A percentile compares a stretch with the other conserved stretches of the same genome.
These are phyloP conservation scores for Montipora capricornis DNA, from an alignment of 64 coral and sea anemone genomes.

Conservation along the genomic window DNA sequence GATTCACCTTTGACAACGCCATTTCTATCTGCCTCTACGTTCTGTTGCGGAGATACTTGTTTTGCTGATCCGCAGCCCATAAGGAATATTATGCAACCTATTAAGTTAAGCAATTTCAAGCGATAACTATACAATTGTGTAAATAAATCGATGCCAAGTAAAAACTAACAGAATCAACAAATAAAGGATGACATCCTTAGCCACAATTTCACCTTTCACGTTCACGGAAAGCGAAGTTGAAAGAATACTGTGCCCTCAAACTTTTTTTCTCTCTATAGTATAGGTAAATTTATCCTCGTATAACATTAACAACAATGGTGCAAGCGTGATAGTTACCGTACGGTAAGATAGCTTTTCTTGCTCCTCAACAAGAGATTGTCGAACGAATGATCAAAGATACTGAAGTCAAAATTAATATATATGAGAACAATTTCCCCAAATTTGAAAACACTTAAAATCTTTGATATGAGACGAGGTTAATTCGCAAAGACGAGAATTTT, in stretches of 20 bases:
- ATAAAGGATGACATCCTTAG: too few relatives aligned
- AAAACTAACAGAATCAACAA: too few relatives aligned
- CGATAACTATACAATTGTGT: neutral
- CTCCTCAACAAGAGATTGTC: neutral
- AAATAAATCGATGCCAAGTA: too few relatives aligned
- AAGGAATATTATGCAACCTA: neutral
- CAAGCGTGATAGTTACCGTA: too few relatives aligned
- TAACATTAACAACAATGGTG: too few relatives aligned
- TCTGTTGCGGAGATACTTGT: neutral
- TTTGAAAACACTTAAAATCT: too few relatives aligned
- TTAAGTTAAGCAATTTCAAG: neutral
- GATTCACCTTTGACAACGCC: slow-evolving; percentile 22
- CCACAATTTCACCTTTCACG: neutral
- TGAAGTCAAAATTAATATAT: neutral
- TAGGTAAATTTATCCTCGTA: too few relatives aligned
- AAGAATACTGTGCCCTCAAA: neutral
- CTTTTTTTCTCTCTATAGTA: too few relatives aligned
- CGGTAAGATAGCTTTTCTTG: too few relatives aligned
- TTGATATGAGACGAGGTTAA: too few relatives aligned
- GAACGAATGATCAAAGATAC: neutral
- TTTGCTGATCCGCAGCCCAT: slow-evolving; percentile 39
- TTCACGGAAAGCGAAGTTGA: neutral
- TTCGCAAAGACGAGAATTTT: neutral
- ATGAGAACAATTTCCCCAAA: too few relatives aligned
- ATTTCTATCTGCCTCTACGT: neutral